Conservation (phyloP, 2,797 vertebrate genomes). For the Gila robusta region DNA sequence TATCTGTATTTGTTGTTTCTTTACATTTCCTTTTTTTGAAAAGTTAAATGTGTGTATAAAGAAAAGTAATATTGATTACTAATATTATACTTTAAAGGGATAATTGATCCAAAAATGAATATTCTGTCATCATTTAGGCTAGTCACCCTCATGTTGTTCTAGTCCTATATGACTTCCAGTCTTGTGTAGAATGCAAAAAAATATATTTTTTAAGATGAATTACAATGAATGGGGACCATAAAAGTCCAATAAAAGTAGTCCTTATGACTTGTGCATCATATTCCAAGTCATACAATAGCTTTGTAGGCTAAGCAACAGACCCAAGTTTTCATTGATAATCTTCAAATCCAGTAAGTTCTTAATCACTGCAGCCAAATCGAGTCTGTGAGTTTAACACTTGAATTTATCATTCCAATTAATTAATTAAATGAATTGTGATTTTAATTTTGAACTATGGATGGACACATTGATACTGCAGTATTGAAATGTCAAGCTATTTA, state of each 20-base stretch:
- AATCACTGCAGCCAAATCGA: background rate
- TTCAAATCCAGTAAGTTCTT: background rate
- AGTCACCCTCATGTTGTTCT: background rate
- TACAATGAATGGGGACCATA: background rate
- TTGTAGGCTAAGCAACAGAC: background rate
- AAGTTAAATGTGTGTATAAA: background rate
- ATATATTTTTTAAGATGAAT: background rate
- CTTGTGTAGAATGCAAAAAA: background rate
- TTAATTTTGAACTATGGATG: background rate
- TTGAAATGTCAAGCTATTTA: background rate
- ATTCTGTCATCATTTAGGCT: background rate
- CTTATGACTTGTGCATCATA: background rate
- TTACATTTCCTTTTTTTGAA: background rate
- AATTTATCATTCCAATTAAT: background rate
- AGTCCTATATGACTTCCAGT: background rate
- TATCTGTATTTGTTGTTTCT: background rate
- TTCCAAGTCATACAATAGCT: background rate
- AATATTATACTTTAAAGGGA: background rate
- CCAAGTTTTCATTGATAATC: background rate
- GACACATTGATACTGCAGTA: background rate
- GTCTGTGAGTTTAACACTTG: background rate
- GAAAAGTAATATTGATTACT: background rate
- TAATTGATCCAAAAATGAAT: background rate
- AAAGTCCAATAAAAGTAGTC: background rate
- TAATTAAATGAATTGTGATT: background rate